Evolutionary conservation across 1,140 invertebrate genomes (phyloP), one percentile per base, ranked within the genome.

Genomic region (Cotesia glomerata): DNA sequence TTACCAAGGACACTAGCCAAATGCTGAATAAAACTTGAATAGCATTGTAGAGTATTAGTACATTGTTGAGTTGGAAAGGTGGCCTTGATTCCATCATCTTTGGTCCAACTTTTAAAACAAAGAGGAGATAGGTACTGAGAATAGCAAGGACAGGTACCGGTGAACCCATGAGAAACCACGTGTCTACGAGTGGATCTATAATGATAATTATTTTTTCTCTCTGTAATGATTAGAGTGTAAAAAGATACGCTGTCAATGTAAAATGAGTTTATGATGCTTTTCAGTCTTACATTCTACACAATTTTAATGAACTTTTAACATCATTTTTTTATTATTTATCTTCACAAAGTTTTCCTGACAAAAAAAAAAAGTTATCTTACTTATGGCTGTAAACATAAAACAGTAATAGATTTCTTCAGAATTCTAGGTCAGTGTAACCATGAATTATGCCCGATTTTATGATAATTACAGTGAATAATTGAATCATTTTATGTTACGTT

Each of bases 161-260:
- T 1, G 91, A 90, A 26, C 88, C 80, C 92, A 95, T 95, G 26
- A 95, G 83, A 1, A 90, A 87, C 93, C 93, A 95, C 4, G 90
- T 88, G 72, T 93, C 91, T 32, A 91, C 90, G 71, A 88, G 84
- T 0, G 87, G 85, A 83, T 91, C 91, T 91, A 52, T 67, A 2
- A 7, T 18, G 52, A 58, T 58, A 62, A 52, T 34, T 26, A 68
- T 51, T 64, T 64, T 26, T 26, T 26, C 26, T 26, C 26, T 36
- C 62, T 45, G 11, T 45, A 9, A 45, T 45, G 39, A 45, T 7
- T 45, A 9, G 2, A 39, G 4, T 45, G 13, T 32, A 61, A 67
- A 39, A 69, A 63, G 56, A 45, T 7, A 45, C 11, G 39, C 39
- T 45, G 39, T 45, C 39, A 7, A 11, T 7, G 39, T 45, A 8